Percentiles rank a stretch among this genome's conserved stretches.
phyloP scores from a whole-genome alignment of 2,888 invertebrate species.

The Yponomeuta plumbellus region DNA sequence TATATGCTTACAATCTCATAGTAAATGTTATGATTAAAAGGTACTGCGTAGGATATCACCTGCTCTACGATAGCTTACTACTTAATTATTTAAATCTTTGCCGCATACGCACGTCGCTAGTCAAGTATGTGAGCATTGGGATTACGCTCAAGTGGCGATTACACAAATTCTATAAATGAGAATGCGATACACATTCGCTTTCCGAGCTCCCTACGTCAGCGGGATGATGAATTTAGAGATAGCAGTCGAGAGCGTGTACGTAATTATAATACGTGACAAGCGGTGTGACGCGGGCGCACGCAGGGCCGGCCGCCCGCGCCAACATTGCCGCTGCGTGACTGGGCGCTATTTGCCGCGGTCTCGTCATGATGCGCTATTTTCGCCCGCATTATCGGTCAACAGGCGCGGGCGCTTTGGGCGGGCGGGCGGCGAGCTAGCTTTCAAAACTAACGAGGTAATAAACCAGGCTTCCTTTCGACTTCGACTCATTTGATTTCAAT shows the following conservation, averaged over 20 bases:
- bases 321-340: constrained; percentile 43
- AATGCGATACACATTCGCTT: constrained; percentile 49
- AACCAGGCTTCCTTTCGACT: neutral
- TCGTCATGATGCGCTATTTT: constrained; percentile 47
- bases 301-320: constrained; percentile 9
- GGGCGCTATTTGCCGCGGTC: constrained; percentile 38
- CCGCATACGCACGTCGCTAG: neutral
- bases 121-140: constrained; percentile 15
- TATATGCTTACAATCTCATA: too few relatives aligned
- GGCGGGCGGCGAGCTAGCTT: constrained; percentile 18
- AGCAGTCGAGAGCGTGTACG: constrained; percentile 48
- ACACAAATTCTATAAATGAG: constrained; percentile 53
- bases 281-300: constrained; percentile 2
- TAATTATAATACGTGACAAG: constrained; percentile 12
- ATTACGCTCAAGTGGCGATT: constrained; percentile 50
- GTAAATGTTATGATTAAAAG: neutral
- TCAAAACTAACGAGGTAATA: neutral
- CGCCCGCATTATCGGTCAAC: constrained; percentile 46
- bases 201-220: constrained; percentile 55
- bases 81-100: neutral
- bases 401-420: constrained; percentile 20
- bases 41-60: neutral
- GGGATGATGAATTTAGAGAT: constrained; percentile 54
- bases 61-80: neutral
- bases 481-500: neutral